phyloP scores from a whole-genome alignment of 2,113 vertebrate genomes.

The Chunga burmeisteri region DNA sequence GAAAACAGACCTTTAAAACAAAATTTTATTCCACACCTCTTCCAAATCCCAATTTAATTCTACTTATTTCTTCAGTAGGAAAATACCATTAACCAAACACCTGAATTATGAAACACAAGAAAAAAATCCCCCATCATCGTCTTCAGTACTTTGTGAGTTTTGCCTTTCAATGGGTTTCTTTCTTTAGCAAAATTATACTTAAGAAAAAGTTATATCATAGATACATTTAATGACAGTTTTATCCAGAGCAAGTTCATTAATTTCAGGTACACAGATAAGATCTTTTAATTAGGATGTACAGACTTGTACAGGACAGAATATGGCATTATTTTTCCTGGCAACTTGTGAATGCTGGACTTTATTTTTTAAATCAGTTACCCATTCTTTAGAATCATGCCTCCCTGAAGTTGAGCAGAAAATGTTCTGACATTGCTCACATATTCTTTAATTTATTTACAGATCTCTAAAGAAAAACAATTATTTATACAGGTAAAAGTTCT shows the following conservation, averaged over 20 bases:
- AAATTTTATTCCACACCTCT: background rate
- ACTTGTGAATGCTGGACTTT: background rate
- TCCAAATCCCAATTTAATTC: background rate
- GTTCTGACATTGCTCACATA: background rate
- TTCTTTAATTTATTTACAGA: background rate
- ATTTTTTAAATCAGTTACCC: background rate
- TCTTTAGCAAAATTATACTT: background rate
- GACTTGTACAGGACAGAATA: background rate
- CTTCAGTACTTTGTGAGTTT: background rate
- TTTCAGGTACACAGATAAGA: background rate
- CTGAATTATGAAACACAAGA: background rate
- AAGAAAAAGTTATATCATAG: background rate
- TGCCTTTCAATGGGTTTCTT: background rate
- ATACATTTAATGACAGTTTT: background rate
- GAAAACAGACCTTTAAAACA: background rate
- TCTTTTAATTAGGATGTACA: background rate
- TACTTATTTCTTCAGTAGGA: background rate
- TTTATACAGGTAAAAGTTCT: background rate
- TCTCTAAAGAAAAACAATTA: background rate
- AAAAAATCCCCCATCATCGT: background rate
- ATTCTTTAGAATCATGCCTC: background rate
- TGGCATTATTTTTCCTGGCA: background rate
- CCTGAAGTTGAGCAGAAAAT: background rate
- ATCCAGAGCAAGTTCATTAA: background rate
- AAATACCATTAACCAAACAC: background rate